Conservation (phyloP, 2,113 vertebrate genomes). For the Colaptes auratus region DNA sequence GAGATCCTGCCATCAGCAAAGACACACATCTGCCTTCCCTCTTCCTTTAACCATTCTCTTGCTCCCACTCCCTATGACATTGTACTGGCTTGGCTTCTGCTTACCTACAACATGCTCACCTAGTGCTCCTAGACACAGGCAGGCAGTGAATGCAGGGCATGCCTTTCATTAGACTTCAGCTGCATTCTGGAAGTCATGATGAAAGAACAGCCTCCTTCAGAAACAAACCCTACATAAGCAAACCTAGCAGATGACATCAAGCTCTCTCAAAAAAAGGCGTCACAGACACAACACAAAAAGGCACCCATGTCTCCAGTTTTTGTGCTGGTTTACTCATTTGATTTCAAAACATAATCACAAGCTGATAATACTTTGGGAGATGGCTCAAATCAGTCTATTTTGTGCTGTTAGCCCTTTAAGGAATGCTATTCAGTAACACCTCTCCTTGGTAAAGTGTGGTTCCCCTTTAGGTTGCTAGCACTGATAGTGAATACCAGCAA, state of each 20-base stretch:
- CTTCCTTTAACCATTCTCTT: slow-evolving; percentile 37
- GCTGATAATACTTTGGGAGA: background rate
- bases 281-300: background rate
- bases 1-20: slow-evolving; percentile 83
- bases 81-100: slow-evolving; percentile 1
- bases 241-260: background rate
- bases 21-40: slow-evolving; percentile 75
- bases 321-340: background rate
- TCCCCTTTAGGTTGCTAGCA: background rate
- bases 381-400: background rate
- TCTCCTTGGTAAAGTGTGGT: background rate
- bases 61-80: background rate
- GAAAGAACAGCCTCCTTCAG: background rate
- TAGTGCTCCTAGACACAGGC: background rate
- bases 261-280: background rate
- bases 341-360: background rate
- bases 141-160: background rate
- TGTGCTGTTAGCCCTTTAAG: background rate
- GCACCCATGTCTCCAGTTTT: background rate
- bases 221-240: background rate
- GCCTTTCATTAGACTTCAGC: background rate
- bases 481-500: background rate
- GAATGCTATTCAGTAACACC: background rate
- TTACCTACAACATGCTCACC: background rate
- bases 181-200: background rate